Evolutionary conservation across 2,888 invertebrate species (phyloP).

Genomic region (Lissonota sp.): DNA sequence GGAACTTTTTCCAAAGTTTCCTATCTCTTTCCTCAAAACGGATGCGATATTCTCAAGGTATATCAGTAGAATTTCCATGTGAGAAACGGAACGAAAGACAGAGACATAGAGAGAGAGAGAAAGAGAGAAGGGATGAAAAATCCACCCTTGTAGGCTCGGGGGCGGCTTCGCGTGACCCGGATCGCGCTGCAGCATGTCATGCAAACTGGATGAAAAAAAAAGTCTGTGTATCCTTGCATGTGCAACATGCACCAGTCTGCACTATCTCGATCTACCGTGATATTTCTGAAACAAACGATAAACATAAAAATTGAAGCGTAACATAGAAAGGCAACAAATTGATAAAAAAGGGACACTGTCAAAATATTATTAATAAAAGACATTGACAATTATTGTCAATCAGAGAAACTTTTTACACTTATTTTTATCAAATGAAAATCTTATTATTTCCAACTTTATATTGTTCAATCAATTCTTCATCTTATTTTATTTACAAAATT

Average conservation of each 20-base stretch:
- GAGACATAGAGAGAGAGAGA: conserved; percentile 14
- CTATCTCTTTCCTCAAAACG: neutral
- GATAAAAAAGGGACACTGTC: no score
- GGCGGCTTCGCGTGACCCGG: conserved; percentile 67
- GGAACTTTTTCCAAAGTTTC: no score
- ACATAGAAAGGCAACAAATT: no score
- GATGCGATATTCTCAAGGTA: conserved; percentile 26
- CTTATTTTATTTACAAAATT: no score
- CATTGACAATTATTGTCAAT: no score
- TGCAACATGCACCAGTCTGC: neutral
- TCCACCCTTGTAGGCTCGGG: neutral
- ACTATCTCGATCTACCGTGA: conserved; percentile 1
- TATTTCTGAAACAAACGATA: neutral
- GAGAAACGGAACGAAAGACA: neutral
- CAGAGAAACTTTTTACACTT: no score
- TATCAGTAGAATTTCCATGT: conserved; percentile 4
- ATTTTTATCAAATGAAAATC: no score
- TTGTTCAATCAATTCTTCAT: no score
- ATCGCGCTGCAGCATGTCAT: conserved; percentile 61
- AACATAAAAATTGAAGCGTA: neutral
- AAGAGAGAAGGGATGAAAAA: conserved; percentile 2
- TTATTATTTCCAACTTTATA: no score
- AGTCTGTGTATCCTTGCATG: conserved; percentile 48
- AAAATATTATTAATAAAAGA: no score
- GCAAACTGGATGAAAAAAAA: conserved; percentile 54